phyloP scores from a whole-genome alignment of 2,797 vertebrate species.

The Leuciscus waleckii region DNA sequence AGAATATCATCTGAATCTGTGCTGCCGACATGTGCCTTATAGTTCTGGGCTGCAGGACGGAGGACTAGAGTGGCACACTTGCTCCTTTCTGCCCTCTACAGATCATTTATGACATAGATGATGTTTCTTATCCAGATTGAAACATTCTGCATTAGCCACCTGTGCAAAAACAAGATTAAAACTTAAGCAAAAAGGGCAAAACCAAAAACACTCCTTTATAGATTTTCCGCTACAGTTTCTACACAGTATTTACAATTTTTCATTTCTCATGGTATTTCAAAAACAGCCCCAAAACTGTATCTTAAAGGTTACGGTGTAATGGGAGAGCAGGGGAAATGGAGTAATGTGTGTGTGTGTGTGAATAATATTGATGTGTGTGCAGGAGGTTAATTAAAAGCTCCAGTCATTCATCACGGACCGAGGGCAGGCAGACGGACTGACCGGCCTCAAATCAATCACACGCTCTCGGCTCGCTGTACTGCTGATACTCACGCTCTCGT shows the following conservation, averaged over 20 bases:
- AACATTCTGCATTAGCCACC: conserved; percentile 15
- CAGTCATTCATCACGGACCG: conserved; percentile 64
- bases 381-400: conserved; percentile 70
- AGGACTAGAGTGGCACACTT: background rate
- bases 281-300: conserved; percentile 66
- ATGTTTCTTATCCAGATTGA: background rate
- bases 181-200: conserved; percentile 28
- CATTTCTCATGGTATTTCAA: conserved; percentile 68
- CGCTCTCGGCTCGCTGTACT: conserved; percentile 49
- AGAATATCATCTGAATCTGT: conserved; percentile 63
- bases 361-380: conserved; percentile 67
- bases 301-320: conserved; percentile 74
- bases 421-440: conserved; percentile 52
- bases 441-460: conserved; percentile 64
- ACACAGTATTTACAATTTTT: conserved; percentile 58
- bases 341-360: conserved; percentile 58
- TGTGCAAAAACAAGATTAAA: conserved; percentile 29
- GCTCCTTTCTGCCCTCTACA: conserved; percentile 63
- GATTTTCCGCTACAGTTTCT: conserved; percentile 38
- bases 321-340: conserved; percentile 57
- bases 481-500: conserved; percentile 46
- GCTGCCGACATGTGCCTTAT: conserved; percentile 31
- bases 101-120: conserved; percentile 1
- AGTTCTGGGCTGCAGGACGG: background rate
- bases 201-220: conserved; percentile 31